Conservation (phyloP, 2,888 invertebrate genomes). For the Zonitis immaculata region DNA sequence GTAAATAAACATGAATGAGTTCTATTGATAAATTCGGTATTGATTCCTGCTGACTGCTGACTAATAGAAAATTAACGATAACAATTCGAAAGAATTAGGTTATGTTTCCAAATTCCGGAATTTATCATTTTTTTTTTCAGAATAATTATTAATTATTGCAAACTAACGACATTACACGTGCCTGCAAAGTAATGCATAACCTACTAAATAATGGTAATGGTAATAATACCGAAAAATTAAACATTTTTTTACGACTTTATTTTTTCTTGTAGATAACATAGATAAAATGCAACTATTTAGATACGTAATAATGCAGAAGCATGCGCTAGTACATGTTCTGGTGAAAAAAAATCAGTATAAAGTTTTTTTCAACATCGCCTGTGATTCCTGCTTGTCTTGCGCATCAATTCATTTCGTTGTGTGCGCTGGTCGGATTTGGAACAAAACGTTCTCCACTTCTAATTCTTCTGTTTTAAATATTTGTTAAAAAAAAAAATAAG, state of each 20-base stretch:
- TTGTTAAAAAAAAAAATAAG: not conserved
- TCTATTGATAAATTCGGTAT: too few species aligned
- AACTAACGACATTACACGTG: too few species aligned
- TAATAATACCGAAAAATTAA: too few species aligned
- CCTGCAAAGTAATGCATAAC: too few species aligned
- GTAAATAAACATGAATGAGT: too few species aligned
- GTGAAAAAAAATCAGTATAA: not conserved
- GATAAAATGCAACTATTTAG: not conserved
- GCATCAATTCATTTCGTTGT: not conserved
- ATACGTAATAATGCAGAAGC: not conserved
- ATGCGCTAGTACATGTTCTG: too few species aligned
- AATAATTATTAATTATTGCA: not conserved
- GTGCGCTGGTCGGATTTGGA: not conserved
- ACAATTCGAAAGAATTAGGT: not conserved
- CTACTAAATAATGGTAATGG: too few species aligned
- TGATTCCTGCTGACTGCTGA: too few species aligned
- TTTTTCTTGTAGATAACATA: too few species aligned
- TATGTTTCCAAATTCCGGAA: not conserved
- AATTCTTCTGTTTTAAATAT: not conserved
- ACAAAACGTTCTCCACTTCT: not conserved
- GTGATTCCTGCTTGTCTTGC: not conserved
- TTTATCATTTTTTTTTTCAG: not conserved
- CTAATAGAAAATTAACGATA: too few species aligned
- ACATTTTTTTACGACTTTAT: too few species aligned
- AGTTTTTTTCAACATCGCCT: not conserved